Evolutionary conservation across 2,888 invertebrate species (phyloP).

Genomic region (Scaptomyza tumidula): DNA sequence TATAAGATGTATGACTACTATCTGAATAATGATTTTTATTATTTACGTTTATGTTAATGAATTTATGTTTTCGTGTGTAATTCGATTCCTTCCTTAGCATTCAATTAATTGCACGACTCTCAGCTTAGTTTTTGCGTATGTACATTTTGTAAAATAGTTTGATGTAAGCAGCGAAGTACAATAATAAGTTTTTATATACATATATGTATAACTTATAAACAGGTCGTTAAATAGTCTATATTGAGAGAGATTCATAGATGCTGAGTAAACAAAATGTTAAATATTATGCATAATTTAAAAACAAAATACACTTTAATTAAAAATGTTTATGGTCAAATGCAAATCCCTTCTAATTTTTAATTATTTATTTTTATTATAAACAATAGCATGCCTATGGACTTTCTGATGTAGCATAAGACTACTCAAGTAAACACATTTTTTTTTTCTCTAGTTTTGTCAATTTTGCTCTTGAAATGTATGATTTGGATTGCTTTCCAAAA

Average conservation of each 20-base stretch:
- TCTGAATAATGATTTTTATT: conserved; percentile 26
- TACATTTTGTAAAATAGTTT: conserved; percentile 78
- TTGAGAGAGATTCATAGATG: conserved; percentile 62
- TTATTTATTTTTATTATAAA: conserved; percentile 4
- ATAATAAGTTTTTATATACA: conserved; percentile 70
- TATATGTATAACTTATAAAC: conserved; percentile 53
- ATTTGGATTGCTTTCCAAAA: conserved; percentile 8
- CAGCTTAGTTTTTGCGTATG: conserved; percentile 64
- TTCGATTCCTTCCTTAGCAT: conserved; percentile 64
- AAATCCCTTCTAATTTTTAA: conserved; percentile 35
- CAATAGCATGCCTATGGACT: conserved; percentile 6
- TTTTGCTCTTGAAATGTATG: neutral
- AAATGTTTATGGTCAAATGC: conserved; percentile 49
- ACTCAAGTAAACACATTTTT: conserved; percentile 17
- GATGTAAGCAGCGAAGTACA: conserved; percentile 80
- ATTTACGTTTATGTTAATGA: conserved; percentile 39
- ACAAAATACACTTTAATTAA: conserved; percentile 49
- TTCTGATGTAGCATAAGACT: conserved; percentile 26
- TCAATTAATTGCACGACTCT: conserved; percentile 51
- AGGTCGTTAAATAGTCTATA: conserved; percentile 61
- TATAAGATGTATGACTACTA: conserved; percentile 41
- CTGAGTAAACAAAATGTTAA: conserved; percentile 53
- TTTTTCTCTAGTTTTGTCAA: conserved; percentile 2
- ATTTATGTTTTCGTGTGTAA: conserved; percentile 44
- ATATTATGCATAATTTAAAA: conserved; percentile 45